Conservation (phyloP, 2,797 vertebrate species). For the Chaetophractus vellerosus region DNA sequence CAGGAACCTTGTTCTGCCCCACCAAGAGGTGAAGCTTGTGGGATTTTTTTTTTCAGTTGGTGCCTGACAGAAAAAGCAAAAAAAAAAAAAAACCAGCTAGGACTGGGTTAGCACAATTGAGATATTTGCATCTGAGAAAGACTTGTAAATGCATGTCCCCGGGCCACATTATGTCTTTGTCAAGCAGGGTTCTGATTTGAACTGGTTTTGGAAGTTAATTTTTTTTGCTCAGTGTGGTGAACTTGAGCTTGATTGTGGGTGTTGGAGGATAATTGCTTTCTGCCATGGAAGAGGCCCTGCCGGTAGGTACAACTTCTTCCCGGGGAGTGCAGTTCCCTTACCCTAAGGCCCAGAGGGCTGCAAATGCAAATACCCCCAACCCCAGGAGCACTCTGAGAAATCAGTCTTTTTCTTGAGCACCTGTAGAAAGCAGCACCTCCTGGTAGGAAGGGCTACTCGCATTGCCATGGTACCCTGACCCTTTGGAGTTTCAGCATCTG, state of each 20-base stretch:
- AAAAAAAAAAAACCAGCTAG: constrained; percentile 2
- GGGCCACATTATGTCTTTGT: constrained; percentile 70
- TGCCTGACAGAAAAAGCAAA: background rate
- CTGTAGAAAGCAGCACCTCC: background rate
- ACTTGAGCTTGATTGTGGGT: constrained; percentile 63
- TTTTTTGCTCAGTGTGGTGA: constrained; percentile 71
- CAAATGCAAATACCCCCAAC: background rate
- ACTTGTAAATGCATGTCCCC: constrained; percentile 71
- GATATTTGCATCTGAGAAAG: constrained; percentile 7
- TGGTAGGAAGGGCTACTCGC: background rate
- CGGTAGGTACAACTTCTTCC: no score
- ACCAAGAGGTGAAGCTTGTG: constrained; percentile 70
- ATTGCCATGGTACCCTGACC: background rate
- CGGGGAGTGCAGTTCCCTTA: background rate
- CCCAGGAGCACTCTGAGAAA: background rate
- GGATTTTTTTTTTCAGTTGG: constrained; percentile 34
- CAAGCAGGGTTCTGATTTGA: constrained; percentile 71
- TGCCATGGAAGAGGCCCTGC: constrained; percentile 49
- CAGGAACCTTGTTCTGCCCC: constrained; percentile 5
- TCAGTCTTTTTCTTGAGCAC: background rate
- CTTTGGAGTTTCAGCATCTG: background rate
- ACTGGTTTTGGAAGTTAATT: constrained; percentile 79
- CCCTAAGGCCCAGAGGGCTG: background rate
- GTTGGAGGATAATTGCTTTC: constrained; percentile 74
- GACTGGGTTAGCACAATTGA: background rate